These are phyloP conservation scores for Cydia amplana DNA, from an alignment of 1,140 invertebrate genomes.

Conservation along the genomic window DNA sequence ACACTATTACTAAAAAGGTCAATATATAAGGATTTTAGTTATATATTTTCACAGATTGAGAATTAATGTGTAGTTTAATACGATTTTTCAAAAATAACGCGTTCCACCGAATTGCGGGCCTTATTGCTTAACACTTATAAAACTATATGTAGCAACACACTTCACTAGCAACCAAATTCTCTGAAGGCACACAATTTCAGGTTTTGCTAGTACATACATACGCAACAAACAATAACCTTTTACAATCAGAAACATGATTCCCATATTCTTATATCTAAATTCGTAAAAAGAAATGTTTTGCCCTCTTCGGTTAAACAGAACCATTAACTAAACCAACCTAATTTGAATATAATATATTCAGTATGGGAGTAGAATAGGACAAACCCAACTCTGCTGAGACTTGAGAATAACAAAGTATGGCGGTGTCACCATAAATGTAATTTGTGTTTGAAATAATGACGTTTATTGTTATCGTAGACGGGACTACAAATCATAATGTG, in stretches of 20 bases:
- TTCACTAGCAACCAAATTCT: constrained; percentile 27
- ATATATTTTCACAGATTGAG: background rate
- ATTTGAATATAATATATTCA: constrained; percentile 3
- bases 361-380: too few relatives aligned
- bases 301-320: background rate
- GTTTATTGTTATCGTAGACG: too few relatives aligned
- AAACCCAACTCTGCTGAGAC: too few relatives aligned
- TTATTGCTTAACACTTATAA: constrained; percentile 9
- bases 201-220: constrained; percentile 22
- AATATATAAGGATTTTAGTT: background rate
- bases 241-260: background rate
- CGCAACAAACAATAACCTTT: constrained; percentile 16
- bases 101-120: background rate
- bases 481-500: too few relatives aligned
- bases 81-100: background rate
- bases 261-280: background rate
- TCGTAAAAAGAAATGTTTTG: constrained; percentile 1
- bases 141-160: constrained; percentile 21
- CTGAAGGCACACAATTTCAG: constrained; percentile 27
- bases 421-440: too few relatives aligned
- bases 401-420: too few relatives aligned
- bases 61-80: background rate
- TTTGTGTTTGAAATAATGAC: too few relatives aligned
- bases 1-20: background rate
- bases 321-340: background rate